Conservation (phyloP, 2,797 vertebrate species). For the Martes flavigula region DNA sequence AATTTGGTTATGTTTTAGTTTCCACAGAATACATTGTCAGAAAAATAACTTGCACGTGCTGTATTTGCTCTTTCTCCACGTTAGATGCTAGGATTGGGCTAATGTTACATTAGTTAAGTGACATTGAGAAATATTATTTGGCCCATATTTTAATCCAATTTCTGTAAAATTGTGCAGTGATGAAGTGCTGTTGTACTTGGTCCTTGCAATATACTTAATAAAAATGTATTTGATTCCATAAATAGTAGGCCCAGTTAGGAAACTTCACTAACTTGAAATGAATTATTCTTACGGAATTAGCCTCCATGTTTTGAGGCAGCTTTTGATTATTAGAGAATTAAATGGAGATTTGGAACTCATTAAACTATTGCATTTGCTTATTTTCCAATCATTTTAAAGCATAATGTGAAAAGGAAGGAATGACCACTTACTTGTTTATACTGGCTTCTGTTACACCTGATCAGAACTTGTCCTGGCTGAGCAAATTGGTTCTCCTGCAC, state of each 20-base stretch:
- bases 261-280: background rate
- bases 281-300: background rate
- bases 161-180: background rate
- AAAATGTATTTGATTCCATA: background rate
- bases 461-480: slow-evolving; percentile 11
- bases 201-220: slow-evolving; percentile 7
- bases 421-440: background rate
- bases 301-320: background rate
- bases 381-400: slow-evolving; percentile 28
- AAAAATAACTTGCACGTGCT: background rate
- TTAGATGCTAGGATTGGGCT: background rate
- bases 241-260: slow-evolving; percentile 6
- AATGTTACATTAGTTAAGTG: background rate
- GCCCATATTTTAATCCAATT: background rate
- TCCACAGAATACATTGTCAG: background rate
- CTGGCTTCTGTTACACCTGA: background rate
- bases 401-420: background rate
- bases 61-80: background rate
- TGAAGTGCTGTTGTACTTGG: slow-evolving; percentile 26
- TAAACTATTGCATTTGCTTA: background rate
- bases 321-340: slow-evolving; percentile 53
- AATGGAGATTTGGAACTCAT: background rate
- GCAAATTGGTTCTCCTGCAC: background rate
- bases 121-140: slow-evolving; percentile 3
- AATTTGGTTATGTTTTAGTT: background rate